Percentiles rank a stretch among this genome's conserved stretches.
Evolutionary conservation across 2,113 vertebrate species (phyloP).

Genomic region (Ia io): DNA sequence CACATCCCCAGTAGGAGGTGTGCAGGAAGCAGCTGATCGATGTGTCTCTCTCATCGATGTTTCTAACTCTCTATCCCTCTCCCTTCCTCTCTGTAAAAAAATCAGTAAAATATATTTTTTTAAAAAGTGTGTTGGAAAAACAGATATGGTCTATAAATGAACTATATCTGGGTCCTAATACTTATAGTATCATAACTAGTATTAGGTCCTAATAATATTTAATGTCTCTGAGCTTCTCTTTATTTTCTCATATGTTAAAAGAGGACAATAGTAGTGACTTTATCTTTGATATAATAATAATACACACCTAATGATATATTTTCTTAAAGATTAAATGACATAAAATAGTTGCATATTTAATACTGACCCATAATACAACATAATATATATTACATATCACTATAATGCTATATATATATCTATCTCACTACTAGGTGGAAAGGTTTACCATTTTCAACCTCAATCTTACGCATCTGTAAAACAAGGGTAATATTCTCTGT

Average conservation of each 20-base stretch:
- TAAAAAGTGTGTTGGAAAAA: neutral
- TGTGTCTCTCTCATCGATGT: too few species aligned
- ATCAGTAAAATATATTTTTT: too few species aligned
- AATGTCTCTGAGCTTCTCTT: neutral
- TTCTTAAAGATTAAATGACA: neutral
- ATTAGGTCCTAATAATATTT: neutral
- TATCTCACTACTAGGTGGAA: neutral
- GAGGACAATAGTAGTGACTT: neutral
- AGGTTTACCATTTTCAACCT: neutral
- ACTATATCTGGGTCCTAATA: neutral
- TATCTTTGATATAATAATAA: neutral
- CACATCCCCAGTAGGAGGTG: too few species aligned
- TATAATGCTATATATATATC: neutral
- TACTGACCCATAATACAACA: neutral
- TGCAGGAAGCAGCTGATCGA: too few species aligned
- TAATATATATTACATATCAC: neutral
- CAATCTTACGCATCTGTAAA: neutral
- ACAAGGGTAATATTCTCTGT: neutral
- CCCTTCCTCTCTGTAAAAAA: too few species aligned
- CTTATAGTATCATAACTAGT: neutral
- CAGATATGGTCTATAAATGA: neutral
- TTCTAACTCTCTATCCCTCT: too few species aligned
- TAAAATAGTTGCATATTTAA: neutral
- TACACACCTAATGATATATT: neutral
- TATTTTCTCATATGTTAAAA: neutral